phyloP scores from a whole-genome alignment of 1,140 invertebrate species.

The Thaumatotibia leucotreta region DNA sequence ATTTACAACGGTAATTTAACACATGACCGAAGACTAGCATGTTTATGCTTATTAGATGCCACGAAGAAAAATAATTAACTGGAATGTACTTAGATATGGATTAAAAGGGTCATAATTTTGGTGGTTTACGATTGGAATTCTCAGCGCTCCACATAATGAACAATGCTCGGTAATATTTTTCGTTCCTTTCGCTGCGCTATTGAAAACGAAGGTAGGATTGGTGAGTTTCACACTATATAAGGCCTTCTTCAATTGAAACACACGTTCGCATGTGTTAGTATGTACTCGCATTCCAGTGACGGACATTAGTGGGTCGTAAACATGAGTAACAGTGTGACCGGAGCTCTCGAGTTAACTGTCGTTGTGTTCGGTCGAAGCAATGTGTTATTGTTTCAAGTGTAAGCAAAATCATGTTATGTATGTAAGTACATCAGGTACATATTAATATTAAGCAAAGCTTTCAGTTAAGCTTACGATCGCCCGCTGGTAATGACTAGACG shows the following conservation, averaged over 20 bases:
- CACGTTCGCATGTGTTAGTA: background rate
- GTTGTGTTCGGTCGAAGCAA: background rate
- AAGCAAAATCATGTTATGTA: background rate
- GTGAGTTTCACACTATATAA: background rate
- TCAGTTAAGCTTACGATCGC: background rate
- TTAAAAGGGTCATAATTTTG: slow-evolving; percentile 4
- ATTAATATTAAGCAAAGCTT: background rate
- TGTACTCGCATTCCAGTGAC: slow-evolving; percentile 21
- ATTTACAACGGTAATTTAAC: background rate
- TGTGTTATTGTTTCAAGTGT: slow-evolving; percentile 9
- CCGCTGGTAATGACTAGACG: background rate
- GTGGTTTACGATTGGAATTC: slow-evolving; percentile 25
- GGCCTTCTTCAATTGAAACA: background rate
- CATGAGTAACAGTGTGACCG: slow-evolving; percentile 26
- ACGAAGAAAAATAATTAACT: background rate
- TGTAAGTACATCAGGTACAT: background rate
- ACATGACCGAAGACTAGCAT: background rate
- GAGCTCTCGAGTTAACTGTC: background rate
- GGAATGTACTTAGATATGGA: background rate
- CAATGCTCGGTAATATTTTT: slow-evolving; percentile 27
- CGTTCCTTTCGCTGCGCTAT: slow-evolving; percentile 10
- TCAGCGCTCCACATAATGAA: slow-evolving; percentile 23
- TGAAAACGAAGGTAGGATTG: slow-evolving; percentile 18
- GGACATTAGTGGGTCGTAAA: slow-evolving; percentile 40
- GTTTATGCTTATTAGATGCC: background rate